Evolutionary conservation across 2,797 vertebrate species (phyloP), one percentile per base, ranked within the genome.

Genomic region (Gadopsis bispinosus): DNA sequence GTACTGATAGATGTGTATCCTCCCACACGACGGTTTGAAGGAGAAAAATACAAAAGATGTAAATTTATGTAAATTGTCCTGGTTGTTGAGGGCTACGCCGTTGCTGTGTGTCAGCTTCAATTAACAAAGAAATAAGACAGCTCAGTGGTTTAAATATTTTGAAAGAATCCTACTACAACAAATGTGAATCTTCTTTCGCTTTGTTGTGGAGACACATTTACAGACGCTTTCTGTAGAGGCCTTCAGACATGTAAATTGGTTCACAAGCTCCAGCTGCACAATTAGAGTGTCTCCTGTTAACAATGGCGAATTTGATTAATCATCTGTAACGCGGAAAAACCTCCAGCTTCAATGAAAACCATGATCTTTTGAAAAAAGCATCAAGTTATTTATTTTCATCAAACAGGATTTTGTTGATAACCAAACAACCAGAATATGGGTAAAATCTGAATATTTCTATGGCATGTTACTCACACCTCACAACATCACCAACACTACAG

Each of bases 21-120:
- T 72, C 81, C 87, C 65, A 84, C 87, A 11, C 39, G 5, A 3
- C n/a, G n/a, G 48, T 47, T 43, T 50, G 45, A 79, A 83, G 31
- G 48, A 72, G 54, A 41, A 7, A 29, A 47, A 75, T 37, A 64
- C 60, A 76, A 78, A 73, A 76, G 55, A 89, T 83, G 86, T 58
- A 85, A 87, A 85, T 79, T 33, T 75, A 90, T 87, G 79, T 54
- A 86, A 80, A 90, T 87, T 54, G 41, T 61, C 41, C 11, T 33
- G 50, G 56, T 47, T 58, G 70, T 77, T 59, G 67, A 67, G 73
- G 29, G 77, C 59, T 63, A 48, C 35, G 64, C 39, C 59, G 37
- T 61, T 19, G 26, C 50, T 51, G 53, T 11, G 39, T 55, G 79
- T 75, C 62, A 31, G 39, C 37, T 80, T 65, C 19, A 48, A 81